phyloP scores from a whole-genome alignment of 2,113 vertebrate genomes.

The Cheilinus undulatus region DNA sequence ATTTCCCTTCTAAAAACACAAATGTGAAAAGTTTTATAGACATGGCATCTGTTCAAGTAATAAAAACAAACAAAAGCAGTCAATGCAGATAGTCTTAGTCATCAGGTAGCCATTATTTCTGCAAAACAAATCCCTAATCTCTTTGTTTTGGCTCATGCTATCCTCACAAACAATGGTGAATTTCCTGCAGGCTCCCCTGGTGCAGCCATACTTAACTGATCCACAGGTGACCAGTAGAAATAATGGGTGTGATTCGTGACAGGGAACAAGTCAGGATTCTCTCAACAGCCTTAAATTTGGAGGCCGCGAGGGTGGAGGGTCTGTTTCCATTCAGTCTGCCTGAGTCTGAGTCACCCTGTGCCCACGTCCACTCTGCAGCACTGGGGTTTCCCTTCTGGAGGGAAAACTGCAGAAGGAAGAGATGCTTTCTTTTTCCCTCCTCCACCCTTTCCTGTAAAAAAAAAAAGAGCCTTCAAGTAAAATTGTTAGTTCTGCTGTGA shows the following conservation, averaged over 20 bases:
- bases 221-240: constrained; percentile 19
- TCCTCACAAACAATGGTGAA: constrained; percentile 37
- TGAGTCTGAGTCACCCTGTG: constrained; percentile 69
- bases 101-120: constrained; percentile 3
- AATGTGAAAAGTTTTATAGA: not conserved
- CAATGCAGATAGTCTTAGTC: not conserved
- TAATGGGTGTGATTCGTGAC: not conserved
- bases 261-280: not conserved
- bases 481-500: constrained; percentile 56
- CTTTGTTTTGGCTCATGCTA: constrained; percentile 13
- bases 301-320: constrained; percentile 56
- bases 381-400: constrained; percentile 58
- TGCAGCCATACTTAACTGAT: not conserved
- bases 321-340: constrained; percentile 37
- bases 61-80: not conserved
- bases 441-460: constrained; percentile 65
- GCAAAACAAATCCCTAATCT: not conserved
- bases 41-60: not conserved
- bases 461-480: constrained; percentile 17
- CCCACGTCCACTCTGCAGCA: constrained; percentile 6
- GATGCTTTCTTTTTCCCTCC: constrained; percentile 35
- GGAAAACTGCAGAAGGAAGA: constrained; percentile 59
- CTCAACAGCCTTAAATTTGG: constrained; percentile 14
- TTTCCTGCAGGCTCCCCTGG: constrained; percentile 48
- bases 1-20: not conserved